A percentile compares a stretch with the other conserved stretches of the same genome.
Conservation (phyloP, 2,888 invertebrate species). For the Drosophila greeni region DNA sequence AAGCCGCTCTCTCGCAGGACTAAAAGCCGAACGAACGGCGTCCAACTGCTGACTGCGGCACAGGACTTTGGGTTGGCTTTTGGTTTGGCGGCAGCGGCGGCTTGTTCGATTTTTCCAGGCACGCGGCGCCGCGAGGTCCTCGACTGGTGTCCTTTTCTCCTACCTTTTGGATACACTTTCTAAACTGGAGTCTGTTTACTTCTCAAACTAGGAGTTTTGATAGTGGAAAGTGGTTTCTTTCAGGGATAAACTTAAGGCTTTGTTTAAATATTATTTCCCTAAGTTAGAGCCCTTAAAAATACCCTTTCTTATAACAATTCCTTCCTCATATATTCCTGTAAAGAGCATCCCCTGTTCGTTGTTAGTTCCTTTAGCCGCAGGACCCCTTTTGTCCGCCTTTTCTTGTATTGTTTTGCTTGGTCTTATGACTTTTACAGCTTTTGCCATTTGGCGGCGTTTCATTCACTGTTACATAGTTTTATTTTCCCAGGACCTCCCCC, state of each 20-base stretch:
- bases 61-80: slow-evolving; percentile 54
- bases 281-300: not conserved
- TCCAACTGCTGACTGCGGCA: slow-evolving; percentile 48
- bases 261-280: no score
- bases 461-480: slow-evolving; percentile 38
- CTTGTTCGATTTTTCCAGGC: slow-evolving; percentile 68
- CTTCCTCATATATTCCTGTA: rapidly evolving
- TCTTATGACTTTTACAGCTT: slow-evolving; percentile 32
- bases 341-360: slow-evolving; percentile 13
- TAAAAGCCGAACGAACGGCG: slow-evolving; percentile 50
- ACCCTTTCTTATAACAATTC: not conserved
- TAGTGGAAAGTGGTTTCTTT: no score
- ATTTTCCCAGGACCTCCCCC: slow-evolving; percentile 6
- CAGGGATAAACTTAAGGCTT: no score
- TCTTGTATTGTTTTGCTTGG: slow-evolving; percentile 30
- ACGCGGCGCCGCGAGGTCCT: slow-evolving; percentile 45
- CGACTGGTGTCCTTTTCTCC: slow-evolving; percentile 11
- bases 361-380: not conserved
- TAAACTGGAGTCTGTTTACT: not conserved
- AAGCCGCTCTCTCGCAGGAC: slow-evolving; percentile 41
- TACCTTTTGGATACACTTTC: no score
- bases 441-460: slow-evolving; percentile 44
- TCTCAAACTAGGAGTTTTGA: no score
- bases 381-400: slow-evolving; percentile 16
- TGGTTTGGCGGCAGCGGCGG: slow-evolving; percentile 26